Base-by-base conservation (phyloP, 2,113 vertebrate genomes). In the Petaurus breviceps region DNA sequence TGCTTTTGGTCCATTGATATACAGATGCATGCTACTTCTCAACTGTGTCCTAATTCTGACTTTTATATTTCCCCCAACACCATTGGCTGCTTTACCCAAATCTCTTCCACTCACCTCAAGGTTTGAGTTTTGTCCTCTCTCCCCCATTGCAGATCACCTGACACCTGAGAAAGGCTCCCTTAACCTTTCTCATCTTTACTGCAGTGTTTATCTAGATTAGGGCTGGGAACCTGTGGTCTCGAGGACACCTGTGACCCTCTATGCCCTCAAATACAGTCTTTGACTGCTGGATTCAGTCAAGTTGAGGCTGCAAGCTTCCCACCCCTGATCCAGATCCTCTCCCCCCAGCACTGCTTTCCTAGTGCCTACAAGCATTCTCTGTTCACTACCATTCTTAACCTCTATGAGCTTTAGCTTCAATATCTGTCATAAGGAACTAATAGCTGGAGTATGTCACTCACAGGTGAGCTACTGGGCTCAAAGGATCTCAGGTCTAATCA, bases 1-100 rank as follows among this genome's bases (percentile, higher is more conserved):
- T 97, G 90, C 43, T n/a, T 22, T 97, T 95, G 51, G n/a, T 92
- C 68, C 37, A 43, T 28, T 22, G 68, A 2, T 19, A 84, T 0
- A 43, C 6, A 8, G 8, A 43, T 23, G 0, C 68, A n/a, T 77
- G 31, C 61, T 77, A 6, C 61, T n/a, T n/a, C 11, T 43, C 68
- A 84, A n/a, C 68, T 84, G n/a, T 3, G 68, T 22, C 6, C 7
- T n/a, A 22, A 19, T n/a, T 3, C 28, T 61, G 57, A 31, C 26
- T 31, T 3, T 57, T 61, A 28, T 61, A 12, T 61, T 61, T 31
- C n/a, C 1, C 1, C 37, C 68, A 77, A 7, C 16, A 77, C 1
- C 2, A 16, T 5, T 37, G 57, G 9, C 12, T 61, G 31, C 2
- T 43, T 77, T 16, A 43, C 16, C 68, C n/a, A n/a, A n/a, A 43